phyloP scores from a whole-genome alignment of 2,797 vertebrate species.

The Tragelaphus oryx region DNA sequence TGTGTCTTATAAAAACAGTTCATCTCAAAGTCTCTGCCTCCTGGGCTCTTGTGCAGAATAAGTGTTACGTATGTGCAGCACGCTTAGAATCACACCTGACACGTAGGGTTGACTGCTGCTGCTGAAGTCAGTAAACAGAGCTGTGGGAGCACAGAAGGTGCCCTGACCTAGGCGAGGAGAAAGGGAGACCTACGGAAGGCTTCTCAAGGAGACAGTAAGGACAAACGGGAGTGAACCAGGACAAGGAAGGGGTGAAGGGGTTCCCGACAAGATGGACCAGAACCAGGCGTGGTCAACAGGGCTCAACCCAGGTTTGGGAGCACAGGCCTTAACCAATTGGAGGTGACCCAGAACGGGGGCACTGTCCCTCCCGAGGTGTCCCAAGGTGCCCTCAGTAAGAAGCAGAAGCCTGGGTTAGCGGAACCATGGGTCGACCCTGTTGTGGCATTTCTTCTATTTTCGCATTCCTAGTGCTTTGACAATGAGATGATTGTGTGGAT shows the following conservation, averaged over 20 bases:
- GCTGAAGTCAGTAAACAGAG: neutral
- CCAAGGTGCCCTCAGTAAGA: constrained; percentile 55
- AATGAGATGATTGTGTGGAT: constrained; percentile 72
- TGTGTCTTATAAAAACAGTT: neutral
- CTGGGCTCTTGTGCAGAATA: neutral
- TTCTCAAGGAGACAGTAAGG: neutral
- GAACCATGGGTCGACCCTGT: constrained; percentile 21
- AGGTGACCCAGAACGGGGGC: neutral
- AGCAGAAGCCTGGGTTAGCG: constrained; percentile 30
- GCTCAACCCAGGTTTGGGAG: neutral
- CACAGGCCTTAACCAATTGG: neutral
- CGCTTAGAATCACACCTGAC: neutral
- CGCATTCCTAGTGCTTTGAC: constrained; percentile 55
- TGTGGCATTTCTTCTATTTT: constrained; percentile 47
- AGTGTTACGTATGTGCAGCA: neutral
- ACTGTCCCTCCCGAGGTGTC: neutral
- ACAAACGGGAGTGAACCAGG: neutral
- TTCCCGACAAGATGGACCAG: neutral
- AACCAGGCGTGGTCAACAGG: neutral
- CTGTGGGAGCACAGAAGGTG: neutral
- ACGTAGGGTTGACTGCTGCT: fast-evolving
- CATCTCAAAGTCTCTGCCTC: neutral
- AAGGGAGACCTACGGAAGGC: neutral
- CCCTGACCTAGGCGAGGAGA: neutral
- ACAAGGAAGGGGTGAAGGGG: neutral